phyloP scores from a whole-genome alignment of 2,113 vertebrate species.

The Heloderma charlesbogerti region DNA sequence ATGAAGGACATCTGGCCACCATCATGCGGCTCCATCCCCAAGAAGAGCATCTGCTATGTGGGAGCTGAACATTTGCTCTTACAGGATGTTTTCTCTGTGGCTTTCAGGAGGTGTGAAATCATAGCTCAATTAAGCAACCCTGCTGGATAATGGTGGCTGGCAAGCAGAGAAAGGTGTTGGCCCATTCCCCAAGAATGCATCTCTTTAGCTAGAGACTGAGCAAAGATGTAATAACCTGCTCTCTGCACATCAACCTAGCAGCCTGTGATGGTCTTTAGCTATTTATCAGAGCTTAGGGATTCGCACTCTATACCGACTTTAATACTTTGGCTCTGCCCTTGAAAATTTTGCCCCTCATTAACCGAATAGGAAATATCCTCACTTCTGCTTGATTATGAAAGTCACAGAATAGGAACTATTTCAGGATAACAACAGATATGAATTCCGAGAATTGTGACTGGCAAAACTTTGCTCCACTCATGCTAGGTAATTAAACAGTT shows the following conservation, averaged over 20 bases:
- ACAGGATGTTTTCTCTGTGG: constrained; percentile 17
- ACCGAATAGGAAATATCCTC: neutral
- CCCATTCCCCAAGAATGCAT: neutral
- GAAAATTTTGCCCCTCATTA: neutral
- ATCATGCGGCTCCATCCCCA: neutral
- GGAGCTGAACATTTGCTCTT: constrained; percentile 10
- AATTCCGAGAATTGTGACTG: neutral
- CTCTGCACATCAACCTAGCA: neutral
- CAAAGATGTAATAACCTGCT: neutral
- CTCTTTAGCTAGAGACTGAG: neutral
- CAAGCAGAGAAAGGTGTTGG: neutral
- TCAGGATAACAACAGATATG: neutral
- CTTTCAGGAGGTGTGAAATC: constrained; percentile 9
- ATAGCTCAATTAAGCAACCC: neutral
- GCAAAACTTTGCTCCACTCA: neutral
- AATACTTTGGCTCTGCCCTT: neutral
- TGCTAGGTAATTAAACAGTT: neutral
- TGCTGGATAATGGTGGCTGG: neutral
- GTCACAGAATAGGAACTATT: neutral
- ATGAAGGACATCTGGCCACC: constrained; percentile 10
- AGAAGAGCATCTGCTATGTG: constrained; percentile 7
- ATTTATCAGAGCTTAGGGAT: neutral
- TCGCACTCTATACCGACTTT: neutral
- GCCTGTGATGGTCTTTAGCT: neutral
- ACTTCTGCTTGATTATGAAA: neutral